Evolutionary conservation across 2,797 vertebrate genomes (phyloP).

Genomic region (Hippoglossus hippoglossus): DNA sequence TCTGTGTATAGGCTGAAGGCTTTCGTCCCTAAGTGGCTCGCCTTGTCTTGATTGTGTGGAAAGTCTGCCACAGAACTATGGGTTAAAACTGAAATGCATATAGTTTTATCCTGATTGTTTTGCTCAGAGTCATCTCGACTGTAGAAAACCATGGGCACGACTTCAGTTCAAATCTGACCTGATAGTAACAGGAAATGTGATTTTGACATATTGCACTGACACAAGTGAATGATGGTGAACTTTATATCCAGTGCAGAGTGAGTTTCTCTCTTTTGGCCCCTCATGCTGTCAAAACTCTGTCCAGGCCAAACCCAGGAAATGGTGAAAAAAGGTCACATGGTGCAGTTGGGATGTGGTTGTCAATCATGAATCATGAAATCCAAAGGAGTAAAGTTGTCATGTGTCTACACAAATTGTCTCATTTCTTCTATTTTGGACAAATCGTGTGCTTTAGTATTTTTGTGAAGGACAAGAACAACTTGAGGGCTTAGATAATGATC

Average conservation of each 20-base stretch:
- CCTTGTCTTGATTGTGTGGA: constrained; percentile 10
- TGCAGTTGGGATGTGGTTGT: not conserved
- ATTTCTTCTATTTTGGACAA: not conserved
- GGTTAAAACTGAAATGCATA: constrained; percentile 10
- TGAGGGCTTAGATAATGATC: not conserved
- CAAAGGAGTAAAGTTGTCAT: not conserved
- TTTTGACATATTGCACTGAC: constrained; percentile 56
- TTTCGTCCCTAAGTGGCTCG: not conserved
- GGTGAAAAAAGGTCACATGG: not conserved
- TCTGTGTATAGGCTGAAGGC: not conserved
- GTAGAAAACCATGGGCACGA: not conserved
- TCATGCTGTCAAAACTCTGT: not conserved
- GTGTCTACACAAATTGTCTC: not conserved
- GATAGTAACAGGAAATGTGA: constrained; percentile 62
- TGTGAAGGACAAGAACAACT: not conserved
- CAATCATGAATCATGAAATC: not conserved
- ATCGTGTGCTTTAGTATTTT: not conserved
- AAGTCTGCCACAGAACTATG: constrained; percentile 1
- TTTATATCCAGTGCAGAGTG: constrained; percentile 12
- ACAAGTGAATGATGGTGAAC: constrained; percentile 30
- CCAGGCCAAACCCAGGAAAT: not conserved
- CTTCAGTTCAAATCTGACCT: constrained; percentile 41
- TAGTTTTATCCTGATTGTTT: not conserved
- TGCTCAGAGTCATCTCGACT: not conserved
- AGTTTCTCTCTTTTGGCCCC: not conserved